A percentile compares a stretch with the other conserved stretches of the same genome.
Conservation (phyloP, 2,113 vertebrate genomes). For the Prochilodus magdalenae region DNA sequence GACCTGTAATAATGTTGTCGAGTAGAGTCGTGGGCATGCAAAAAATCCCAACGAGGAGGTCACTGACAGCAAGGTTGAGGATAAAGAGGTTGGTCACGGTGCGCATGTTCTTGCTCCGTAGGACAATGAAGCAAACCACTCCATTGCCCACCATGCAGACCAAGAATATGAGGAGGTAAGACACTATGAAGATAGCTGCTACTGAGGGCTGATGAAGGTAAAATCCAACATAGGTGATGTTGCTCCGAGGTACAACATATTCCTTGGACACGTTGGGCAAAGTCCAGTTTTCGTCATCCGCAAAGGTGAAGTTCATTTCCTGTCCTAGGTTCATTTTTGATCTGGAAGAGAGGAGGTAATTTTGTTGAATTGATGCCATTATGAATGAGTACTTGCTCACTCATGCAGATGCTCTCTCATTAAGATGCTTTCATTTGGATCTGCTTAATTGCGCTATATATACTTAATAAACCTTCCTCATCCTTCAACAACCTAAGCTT, state of each 20-base stretch:
- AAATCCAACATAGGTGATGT: slow-evolving; percentile 88
- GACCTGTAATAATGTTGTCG: slow-evolving; percentile 95
- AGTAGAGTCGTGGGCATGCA: slow-evolving; percentile 96
- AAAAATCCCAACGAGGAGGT: slow-evolving; percentile 94
- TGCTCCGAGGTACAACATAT: slow-evolving; percentile 62
- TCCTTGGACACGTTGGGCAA: slow-evolving; percentile 62
- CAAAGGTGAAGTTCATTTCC: slow-evolving; percentile 72
- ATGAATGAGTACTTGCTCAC: background rate
- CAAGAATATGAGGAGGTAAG: slow-evolving; percentile 92
- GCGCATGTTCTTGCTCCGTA: slow-evolving; percentile 85
- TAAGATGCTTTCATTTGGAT: background rate
- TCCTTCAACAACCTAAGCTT: background rate
- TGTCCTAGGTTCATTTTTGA: slow-evolving; percentile 70
- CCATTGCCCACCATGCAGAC: slow-evolving; percentile 92
- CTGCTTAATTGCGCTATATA: background rate
- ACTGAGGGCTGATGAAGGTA: slow-evolving; percentile 87
- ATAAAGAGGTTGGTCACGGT: slow-evolving; percentile 95
- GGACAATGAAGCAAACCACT: slow-evolving; percentile 87
- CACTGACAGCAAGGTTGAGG: slow-evolving; percentile 90
- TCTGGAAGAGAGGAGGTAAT: slow-evolving; percentile 53
- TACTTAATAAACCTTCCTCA: background rate
- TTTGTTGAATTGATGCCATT: background rate
- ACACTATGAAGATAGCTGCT: slow-evolving; percentile 86
- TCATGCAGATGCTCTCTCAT: background rate
- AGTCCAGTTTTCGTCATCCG: slow-evolving; percentile 68